Percentiles rank a stretch among this genome's conserved stretches.
Conservation (phyloP, 2,797 vertebrate species). For the Crocodylus rhombifer region DNA sequence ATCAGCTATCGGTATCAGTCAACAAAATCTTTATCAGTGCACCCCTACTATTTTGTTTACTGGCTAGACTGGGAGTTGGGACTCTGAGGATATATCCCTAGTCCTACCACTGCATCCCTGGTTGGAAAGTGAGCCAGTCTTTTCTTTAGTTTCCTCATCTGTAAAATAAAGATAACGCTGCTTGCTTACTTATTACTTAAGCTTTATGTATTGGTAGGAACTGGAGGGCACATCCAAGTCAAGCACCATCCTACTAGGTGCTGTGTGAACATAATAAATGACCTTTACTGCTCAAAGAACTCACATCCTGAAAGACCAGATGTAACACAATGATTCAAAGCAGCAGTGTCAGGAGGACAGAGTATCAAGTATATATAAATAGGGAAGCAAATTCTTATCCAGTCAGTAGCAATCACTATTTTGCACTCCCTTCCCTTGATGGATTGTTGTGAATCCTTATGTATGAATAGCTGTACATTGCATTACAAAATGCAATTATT, state of each 20-base stretch:
- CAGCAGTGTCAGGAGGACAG: neutral
- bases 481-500: neutral
- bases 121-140: neutral
- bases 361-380: neutral
- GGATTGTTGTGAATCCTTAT: neutral
- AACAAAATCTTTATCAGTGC: neutral
- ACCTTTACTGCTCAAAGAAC: neutral
- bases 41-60: neutral
- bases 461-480: neutral
- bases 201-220: neutral
- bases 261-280: neutral
- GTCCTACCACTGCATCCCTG: neutral
- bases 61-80: neutral
- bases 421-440: neutral
- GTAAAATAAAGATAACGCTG: neutral
- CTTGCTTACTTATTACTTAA: neutral
- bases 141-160: neutral
- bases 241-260: neutral
- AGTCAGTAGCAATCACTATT: neutral
- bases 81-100: neutral
- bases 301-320: neutral
- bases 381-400: neutral
- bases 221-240: neutral
- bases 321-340: neutral
- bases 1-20: too few species aligned